Conservation (phyloP, 2,888 invertebrate genomes). For the Ryuthela nishihirai region DNA sequence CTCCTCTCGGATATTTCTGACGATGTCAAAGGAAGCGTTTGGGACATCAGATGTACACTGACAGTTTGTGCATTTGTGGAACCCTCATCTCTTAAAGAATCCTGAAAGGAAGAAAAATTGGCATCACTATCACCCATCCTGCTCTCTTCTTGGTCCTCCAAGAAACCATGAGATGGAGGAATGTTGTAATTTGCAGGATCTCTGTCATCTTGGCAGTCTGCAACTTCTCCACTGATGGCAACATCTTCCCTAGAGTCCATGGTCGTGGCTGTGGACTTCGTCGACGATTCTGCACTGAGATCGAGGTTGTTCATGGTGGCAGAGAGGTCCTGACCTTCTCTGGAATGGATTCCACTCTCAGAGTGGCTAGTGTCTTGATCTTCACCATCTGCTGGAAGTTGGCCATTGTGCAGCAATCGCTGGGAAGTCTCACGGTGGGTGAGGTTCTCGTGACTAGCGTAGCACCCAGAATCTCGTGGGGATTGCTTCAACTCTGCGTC, state of each 20-base stretch:
- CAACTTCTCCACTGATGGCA: neutral
- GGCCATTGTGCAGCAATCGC: conserved; percentile 25
- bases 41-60: neutral
- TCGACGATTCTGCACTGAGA: conserved; percentile 12
- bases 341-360: conserved; percentile 40
- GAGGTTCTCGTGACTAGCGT: conserved; percentile 48
- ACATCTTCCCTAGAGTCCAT: conserved; percentile 4
- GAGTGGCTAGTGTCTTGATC: conserved; percentile 39
- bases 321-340: conserved; percentile 45
- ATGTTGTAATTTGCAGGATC: conserved; percentile 27
- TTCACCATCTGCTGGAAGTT: conserved; percentile 20
- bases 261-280: conserved; percentile 13
- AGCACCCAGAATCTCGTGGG: conserved; percentile 49
- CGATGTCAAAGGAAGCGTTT: neutral
- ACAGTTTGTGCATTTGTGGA: no score
- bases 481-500: conserved; percentile 33
- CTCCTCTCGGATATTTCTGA: no score
- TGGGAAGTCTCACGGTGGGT: conserved; percentile 41
- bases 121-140: neutral
- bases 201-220: conserved; percentile 4
- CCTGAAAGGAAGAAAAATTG: neutral
- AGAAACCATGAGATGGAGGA: conserved; percentile 8
- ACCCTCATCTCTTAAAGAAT: no score
- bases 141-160: neutral
- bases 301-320: conserved; percentile 32